Conservation (phyloP, 2,888 invertebrate genomes). For the Eremobia ochroleuca region DNA sequence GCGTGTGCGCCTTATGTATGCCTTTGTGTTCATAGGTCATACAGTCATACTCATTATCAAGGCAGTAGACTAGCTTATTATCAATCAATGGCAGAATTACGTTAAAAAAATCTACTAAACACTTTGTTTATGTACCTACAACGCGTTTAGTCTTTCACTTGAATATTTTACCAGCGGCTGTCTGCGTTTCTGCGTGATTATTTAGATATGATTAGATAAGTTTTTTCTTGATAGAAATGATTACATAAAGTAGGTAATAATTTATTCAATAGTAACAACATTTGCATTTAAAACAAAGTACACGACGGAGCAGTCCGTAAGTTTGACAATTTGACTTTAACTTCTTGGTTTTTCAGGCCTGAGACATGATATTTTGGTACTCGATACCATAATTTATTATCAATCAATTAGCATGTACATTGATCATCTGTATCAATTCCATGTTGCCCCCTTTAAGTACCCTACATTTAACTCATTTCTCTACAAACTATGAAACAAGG, state of each 20-base stretch:
- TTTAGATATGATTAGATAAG: conserved; percentile 23
- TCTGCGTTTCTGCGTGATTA: not conserved
- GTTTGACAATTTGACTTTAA: conserved; percentile 1
- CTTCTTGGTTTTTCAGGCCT: not conserved
- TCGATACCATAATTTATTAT: not conserved
- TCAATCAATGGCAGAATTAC: conserved; percentile 38
- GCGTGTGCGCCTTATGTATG: not conserved
- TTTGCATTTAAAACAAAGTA: conserved; percentile 11
- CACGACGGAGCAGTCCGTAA: not conserved
- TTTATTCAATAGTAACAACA: conserved; percentile 8
- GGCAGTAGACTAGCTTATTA: conserved; percentile 42
- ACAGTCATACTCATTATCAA: conserved; percentile 39
- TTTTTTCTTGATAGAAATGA: conserved; percentile 10
- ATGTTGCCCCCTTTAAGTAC: not conserved
- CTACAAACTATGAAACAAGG: not conserved
- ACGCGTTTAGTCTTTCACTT: not conserved
- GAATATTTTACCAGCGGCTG: not conserved
- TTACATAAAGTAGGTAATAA: not conserved
- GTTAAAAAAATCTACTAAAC: conserved; percentile 25
- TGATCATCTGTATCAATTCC: not conserved
- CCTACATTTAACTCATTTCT: not conserved
- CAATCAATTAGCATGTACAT: not conserved
- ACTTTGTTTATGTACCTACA: conserved; percentile 22
- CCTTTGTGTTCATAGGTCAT: conserved; percentile 34
- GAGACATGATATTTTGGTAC: not conserved